A percentile compares a stretch with the other conserved stretches of the same genome.
Evolutionary conservation across 2,797 vertebrate genomes (phyloP).

Genomic region (Chiloscyllium punctatum): DNA sequence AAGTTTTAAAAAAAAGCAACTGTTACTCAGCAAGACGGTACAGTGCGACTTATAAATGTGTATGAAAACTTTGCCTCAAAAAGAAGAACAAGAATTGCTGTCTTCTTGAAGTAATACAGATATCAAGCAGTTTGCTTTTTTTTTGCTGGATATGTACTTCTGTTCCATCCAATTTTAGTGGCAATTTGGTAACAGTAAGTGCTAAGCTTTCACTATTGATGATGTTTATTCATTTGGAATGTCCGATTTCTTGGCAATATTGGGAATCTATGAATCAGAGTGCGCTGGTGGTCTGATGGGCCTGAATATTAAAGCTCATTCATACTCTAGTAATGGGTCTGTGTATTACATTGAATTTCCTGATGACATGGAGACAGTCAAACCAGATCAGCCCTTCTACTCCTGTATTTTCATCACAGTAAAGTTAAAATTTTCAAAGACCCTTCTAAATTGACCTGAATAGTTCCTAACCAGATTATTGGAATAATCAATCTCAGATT

Average conservation of each 20-base stretch:
- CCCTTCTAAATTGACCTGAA: no score
- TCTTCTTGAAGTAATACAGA: neutral
- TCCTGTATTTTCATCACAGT: no score
- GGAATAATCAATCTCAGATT: no score
- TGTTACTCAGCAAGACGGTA: neutral
- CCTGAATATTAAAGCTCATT: no score
- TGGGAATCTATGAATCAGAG: no score
- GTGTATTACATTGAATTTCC: no score
- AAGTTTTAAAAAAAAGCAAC: neutral
- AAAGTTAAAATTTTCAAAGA: no score
- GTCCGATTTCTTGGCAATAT: neutral
- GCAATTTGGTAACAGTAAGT: neutral
- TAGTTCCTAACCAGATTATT: no score
- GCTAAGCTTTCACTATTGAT: neutral
- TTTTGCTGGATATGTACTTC: neutral
- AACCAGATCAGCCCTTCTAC: no score
- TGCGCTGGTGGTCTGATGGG: no score
- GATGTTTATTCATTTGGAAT: neutral
- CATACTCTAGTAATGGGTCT: no score
- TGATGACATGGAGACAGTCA: no score
- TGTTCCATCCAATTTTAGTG: neutral
- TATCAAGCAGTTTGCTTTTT: neutral
- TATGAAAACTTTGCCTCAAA: neutral
- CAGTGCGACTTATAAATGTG: neutral
- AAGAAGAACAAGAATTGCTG: neutral